A percentile compares a stretch with the other conserved stretches of the same genome.
Evolutionary conservation across 1,140 invertebrate genomes (phyloP).

Genomic region (Drosophila bifasciata): DNA sequence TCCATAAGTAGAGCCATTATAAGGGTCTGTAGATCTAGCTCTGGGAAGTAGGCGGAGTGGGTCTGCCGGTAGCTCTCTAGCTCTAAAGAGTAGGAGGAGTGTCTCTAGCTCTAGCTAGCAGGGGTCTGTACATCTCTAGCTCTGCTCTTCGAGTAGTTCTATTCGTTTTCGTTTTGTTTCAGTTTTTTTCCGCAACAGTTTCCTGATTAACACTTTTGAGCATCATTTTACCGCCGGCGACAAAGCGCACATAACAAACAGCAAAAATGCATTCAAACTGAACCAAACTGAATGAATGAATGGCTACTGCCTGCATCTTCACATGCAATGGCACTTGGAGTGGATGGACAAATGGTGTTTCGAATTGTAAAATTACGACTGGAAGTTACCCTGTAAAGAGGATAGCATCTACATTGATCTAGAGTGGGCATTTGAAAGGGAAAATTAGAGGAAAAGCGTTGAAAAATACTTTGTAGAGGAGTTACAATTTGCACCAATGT

Average conservation of each 20-base stretch:
- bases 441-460: no score
- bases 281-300: slow-evolving; percentile 33
- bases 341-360: not conserved
- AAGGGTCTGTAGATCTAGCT: slow-evolving; percentile 43
- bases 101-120: no score
- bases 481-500: no score
- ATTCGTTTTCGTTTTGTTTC: no score
- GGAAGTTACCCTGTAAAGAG: not conserved
- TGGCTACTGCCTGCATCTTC: slow-evolving; percentile 51
- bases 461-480: no score
- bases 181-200: slow-evolving; percentile 58
- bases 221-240: slow-evolving; percentile 78
- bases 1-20: slow-evolving; percentile 35
- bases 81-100: not conserved
- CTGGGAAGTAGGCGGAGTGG: slow-evolving; percentile 11
- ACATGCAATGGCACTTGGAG: slow-evolving; percentile 12
- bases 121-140: slow-evolving; percentile 14
- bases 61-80: slow-evolving; percentile 2
- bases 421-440: no score
- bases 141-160: no score
- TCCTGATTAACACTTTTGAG: slow-evolving; percentile 81
- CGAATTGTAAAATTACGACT: not conserved
- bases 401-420: no score
- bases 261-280: slow-evolving; percentile 14
- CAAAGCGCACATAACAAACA: slow-evolving; percentile 73